A percentile compares a stretch with the other conserved stretches of the same genome.
phyloP scores from a whole-genome alignment of 2,888 invertebrate species.

The Neocrepidodera transversa region DNA sequence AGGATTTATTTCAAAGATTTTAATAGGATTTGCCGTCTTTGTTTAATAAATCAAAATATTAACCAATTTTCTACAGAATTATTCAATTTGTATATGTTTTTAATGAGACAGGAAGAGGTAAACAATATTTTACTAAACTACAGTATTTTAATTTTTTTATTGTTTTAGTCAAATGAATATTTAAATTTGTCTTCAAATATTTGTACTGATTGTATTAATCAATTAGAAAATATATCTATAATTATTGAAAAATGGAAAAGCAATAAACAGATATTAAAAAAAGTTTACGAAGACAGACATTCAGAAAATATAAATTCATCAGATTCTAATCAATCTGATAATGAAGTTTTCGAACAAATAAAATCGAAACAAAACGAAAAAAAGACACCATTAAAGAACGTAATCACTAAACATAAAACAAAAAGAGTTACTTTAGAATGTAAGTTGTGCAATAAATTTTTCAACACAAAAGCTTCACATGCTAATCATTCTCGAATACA shows the following conservation, averaged over 20 bases:
- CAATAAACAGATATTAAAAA: constrained; percentile 21
- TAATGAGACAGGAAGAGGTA: constrained; percentile 26
- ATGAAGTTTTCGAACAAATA: constrained; percentile 7
- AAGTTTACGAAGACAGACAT: constrained; percentile 18
- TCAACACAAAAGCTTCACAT: constrained; percentile 30
- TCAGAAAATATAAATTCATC: constrained; percentile 15
- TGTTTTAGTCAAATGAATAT: constrained; percentile 16
- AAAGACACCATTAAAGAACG: not conserved
- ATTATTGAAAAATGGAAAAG: constrained; percentile 31
- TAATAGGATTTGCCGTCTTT: constrained; percentile 34
- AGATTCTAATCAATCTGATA: constrained; percentile 2
- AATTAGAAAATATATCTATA: constrained; percentile 22
- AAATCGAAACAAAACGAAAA: not conserved
- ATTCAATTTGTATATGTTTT: constrained; percentile 20
- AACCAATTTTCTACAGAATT: constrained; percentile 25
- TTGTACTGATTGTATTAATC: constrained; percentile 28
- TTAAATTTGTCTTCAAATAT: constrained; percentile 29
- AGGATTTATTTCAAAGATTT: constrained; percentile 26
- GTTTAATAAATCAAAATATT: constrained; percentile 25
- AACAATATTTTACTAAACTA: not conserved
- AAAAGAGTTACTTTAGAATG: constrained; percentile 21
- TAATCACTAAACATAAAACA: constrained; percentile 2
- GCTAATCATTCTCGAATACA: constrained; percentile 34
- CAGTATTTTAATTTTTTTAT: not conserved
- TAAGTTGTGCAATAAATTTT: constrained; percentile 32